A percentile compares a stretch with the other conserved stretches of the same genome.
phyloP scores from a whole-genome alignment of 92 coral and sea anemone species.

The Porites rus region DNA sequence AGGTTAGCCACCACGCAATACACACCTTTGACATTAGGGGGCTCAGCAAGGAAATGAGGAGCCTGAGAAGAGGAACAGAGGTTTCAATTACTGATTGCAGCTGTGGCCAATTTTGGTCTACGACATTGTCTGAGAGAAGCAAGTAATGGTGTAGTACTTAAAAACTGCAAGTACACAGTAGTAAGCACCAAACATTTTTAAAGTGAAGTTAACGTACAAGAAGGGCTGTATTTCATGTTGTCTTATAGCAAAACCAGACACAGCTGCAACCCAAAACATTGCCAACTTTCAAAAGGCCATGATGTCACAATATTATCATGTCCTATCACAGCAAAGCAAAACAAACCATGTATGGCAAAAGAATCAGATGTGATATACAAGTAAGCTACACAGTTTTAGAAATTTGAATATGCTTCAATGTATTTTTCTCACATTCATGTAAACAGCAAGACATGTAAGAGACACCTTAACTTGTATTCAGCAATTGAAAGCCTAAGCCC shows the following conservation, averaged over 20 bases:
- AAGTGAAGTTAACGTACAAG: too few species aligned
- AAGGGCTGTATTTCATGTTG: too few species aligned
- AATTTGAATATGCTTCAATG: neutral
- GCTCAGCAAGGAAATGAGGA: slow-evolving; percentile 78
- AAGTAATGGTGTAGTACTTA: too few species aligned
- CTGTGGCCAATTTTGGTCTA: neutral
- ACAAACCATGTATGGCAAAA: slow-evolving; percentile 41
- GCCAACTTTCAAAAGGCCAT: slow-evolving; percentile 18
- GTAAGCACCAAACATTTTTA: too few species aligned
- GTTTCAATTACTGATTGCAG: slow-evolving; percentile 67
- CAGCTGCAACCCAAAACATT: slow-evolving; percentile 39
- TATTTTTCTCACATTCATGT: neutral
- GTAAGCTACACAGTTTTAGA: slow-evolving; percentile 40
- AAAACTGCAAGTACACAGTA: too few species aligned
- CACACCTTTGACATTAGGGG: slow-evolving; percentile 82
- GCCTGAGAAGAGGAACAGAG: slow-evolving; percentile 93
- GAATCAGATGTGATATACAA: neutral
- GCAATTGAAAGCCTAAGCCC: neutral
- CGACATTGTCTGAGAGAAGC: neutral
- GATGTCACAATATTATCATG: neutral
- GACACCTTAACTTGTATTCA: neutral
- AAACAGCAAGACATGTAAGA: neutral
- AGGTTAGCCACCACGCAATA: slow-evolving; percentile 93
- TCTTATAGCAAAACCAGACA: neutral
- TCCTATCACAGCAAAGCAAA: slow-evolving; percentile 8